These are phyloP conservation scores for Astur gentilis DNA, from an alignment of 2,113 vertebrate genomes.

Conservation along the genomic window DNA sequence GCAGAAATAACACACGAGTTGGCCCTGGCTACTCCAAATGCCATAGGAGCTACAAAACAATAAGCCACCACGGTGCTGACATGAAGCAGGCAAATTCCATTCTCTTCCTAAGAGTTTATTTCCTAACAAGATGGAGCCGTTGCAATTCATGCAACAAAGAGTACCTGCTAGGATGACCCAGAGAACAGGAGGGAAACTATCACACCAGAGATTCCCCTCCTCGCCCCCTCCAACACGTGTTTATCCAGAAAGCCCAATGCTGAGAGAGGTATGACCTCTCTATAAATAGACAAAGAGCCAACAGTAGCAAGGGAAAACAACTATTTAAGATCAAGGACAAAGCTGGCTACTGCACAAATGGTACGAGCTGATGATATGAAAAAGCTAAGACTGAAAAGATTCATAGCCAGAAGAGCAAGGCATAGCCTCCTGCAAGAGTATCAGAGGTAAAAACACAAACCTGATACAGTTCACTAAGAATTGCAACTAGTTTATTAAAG, in stretches of 20 bases:
- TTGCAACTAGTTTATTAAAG: background rate
- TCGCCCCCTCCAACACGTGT: background rate
- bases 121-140: background rate
- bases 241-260: conserved; percentile 38
- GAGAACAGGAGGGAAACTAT: background rate
- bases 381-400: background rate
- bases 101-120: background rate
- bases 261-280: conserved; percentile 20
- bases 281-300: conserved; percentile 58
- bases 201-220: background rate
- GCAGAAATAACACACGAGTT: background rate
- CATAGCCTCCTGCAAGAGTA: background rate
- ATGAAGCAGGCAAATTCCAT: background rate
- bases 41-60: background rate
- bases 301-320: conserved; percentile 57
- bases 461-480: background rate
- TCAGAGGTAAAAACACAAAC: background rate
- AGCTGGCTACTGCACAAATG: background rate
- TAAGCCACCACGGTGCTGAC: background rate
- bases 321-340: conserved; percentile 58
- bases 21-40: background rate
- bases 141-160: background rate
- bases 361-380: background rate
- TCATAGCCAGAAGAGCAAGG: background rate
- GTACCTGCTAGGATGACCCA: background rate